Evolutionary conservation across 2,113 vertebrate species (phyloP).

Genomic region (Syrrhaptes paradoxus): DNA sequence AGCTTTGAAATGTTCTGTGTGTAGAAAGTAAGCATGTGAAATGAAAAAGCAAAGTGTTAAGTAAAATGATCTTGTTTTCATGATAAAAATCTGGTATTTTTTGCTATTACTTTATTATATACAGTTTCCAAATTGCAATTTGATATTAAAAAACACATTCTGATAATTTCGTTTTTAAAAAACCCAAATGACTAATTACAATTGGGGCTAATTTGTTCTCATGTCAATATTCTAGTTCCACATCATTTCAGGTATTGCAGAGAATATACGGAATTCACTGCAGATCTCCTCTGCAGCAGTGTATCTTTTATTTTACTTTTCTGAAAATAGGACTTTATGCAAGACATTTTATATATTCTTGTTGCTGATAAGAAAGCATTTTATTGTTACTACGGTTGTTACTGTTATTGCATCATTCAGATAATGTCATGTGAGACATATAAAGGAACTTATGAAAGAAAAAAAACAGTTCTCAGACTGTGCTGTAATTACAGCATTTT

Average conservation of each 20-base stretch:
- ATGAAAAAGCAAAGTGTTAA: background rate
- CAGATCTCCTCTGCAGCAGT: background rate
- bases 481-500: background rate
- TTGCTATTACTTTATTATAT: background rate
- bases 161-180: background rate
- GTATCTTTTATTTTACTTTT: background rate
- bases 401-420: background rate
- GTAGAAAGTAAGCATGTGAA: background rate
- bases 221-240: background rate
- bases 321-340: background rate
- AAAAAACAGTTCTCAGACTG: background rate
- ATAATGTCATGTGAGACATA: background rate
- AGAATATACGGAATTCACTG: background rate
- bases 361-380: background rate
- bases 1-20: background rate
- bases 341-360: background rate
- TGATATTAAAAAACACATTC: background rate
- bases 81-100: background rate
- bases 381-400: background rate
- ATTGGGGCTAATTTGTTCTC: background rate
- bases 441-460: background rate
- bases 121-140: background rate
- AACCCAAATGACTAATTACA: background rate
- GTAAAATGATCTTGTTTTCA: background rate
- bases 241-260: background rate